Evolutionary conservation across 2,797 vertebrate genomes (phyloP).

Genomic region (Toxotes lorentzi): DNA sequence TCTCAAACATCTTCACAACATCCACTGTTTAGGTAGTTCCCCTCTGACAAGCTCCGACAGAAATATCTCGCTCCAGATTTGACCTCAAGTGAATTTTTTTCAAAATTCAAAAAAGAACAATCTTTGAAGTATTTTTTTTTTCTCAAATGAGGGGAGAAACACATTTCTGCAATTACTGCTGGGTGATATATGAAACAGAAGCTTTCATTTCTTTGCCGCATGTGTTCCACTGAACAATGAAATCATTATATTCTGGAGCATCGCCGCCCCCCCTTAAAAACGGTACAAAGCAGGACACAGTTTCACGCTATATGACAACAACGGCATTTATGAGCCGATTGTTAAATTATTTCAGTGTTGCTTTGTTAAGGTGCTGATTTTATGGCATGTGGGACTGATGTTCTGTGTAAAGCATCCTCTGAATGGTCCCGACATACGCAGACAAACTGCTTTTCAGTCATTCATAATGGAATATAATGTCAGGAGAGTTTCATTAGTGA

Average conservation of each 20-base stretch:
- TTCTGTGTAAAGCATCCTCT: slow-evolving; percentile 39
- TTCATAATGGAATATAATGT: slow-evolving; percentile 32
- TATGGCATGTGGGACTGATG: slow-evolving; percentile 40
- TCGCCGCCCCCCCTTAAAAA: slow-evolving; percentile 3
- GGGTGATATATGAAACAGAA: slow-evolving; percentile 78
- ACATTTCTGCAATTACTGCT: slow-evolving; percentile 77
- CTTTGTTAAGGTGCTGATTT: slow-evolving; percentile 66
- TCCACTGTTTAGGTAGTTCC: slow-evolving; percentile 48
- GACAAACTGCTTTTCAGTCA: slow-evolving; percentile 25
- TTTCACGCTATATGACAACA: slow-evolving; percentile 48
- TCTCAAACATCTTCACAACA: slow-evolving; percentile 53
- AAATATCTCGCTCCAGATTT: slow-evolving; percentile 64
- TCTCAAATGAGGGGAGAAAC: slow-evolving; percentile 66
- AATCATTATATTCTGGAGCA: slow-evolving; percentile 68
- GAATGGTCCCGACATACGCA: slow-evolving; percentile 18
- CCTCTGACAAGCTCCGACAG: slow-evolving; percentile 58
- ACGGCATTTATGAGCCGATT: slow-evolving; percentile 66
- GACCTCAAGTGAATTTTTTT: slow-evolving; percentile 54
- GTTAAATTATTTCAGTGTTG: slow-evolving; percentile 51
- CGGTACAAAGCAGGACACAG: slow-evolving; percentile 50
- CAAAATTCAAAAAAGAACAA: slow-evolving; percentile 34
- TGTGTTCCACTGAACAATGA: slow-evolving; percentile 79
- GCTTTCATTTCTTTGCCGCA: slow-evolving; percentile 66
- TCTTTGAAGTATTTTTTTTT: slow-evolving; percentile 53
- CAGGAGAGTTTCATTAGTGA: slow-evolving; percentile 14